A percentile compares a stretch with the other conserved stretches of the same genome.
Conservation (phyloP, 2,113 vertebrate species). For the Gobio gobio region DNA sequence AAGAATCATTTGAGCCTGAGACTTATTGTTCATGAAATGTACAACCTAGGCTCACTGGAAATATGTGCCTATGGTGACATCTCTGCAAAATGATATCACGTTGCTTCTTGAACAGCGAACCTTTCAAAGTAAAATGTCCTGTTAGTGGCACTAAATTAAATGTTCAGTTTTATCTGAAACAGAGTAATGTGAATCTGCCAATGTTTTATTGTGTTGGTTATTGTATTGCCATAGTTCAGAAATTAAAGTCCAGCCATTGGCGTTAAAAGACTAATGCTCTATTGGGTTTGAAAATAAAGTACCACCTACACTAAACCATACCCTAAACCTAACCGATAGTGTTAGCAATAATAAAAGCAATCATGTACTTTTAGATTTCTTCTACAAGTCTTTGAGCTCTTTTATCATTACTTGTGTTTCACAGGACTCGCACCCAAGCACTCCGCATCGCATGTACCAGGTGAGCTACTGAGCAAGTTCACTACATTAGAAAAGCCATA, state of each 20-base stretch:
- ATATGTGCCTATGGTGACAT: not conserved
- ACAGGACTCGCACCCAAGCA: not conserved
- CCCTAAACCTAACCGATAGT: not conserved
- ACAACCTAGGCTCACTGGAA: not conserved
- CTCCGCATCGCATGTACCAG: not conserved
- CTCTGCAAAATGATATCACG: too few relatives aligned
- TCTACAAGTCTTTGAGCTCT: not conserved
- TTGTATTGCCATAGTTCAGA: not conserved
- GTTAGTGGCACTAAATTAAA: not conserved
- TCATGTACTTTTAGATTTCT: not conserved
- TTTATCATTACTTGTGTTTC: not conserved
- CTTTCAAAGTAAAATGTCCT: not conserved
- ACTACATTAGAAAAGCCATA: not conserved
- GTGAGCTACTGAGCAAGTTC: not conserved
- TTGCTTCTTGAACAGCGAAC: too few relatives aligned
- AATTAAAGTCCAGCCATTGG: not conserved
- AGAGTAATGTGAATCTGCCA: not conserved
- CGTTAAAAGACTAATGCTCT: not conserved
- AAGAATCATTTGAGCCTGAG: not conserved
- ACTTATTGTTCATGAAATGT: not conserved
- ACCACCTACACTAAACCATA: not conserved
- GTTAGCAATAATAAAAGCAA: too few relatives aligned
- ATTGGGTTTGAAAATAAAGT: not conserved
- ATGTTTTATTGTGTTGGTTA: not conserved
- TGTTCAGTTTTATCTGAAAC: not conserved